Evolutionary conservation across 2,113 vertebrate species (phyloP).

Genomic region (Oncorhynchus tshawytscha): DNA sequence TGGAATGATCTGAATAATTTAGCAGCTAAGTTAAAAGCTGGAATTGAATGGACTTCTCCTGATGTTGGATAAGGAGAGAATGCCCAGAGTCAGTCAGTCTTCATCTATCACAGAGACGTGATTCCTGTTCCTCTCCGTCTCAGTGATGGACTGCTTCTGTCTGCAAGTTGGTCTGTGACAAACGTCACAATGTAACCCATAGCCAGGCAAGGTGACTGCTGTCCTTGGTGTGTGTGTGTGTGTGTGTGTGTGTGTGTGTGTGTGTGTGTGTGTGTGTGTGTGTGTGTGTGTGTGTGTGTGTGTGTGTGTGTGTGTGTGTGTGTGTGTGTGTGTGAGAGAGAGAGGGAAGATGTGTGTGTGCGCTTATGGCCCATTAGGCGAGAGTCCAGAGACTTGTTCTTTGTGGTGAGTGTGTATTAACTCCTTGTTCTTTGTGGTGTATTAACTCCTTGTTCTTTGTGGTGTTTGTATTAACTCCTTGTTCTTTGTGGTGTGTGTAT

Average conservation of each 20-base stretch:
- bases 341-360: not conserved
- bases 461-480: too few relatives aligned
- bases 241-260: not conserved
- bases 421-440: too few relatives aligned
- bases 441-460: too few relatives aligned
- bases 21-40: slow-evolving; percentile 45
- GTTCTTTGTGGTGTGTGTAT: too few relatives aligned
- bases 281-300: not conserved
- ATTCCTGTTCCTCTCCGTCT: slow-evolving; percentile 34
- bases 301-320: not conserved
- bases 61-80: slow-evolving; percentile 40
- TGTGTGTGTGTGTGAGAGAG: not conserved
- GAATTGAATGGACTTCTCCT: slow-evolving; percentile 42
- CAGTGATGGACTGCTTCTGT: slow-evolving; percentile 46
- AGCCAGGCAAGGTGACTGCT: slow-evolving; percentile 44
- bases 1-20: slow-evolving; percentile 55
- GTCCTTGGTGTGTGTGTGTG: not conserved
- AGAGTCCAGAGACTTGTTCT: slow-evolving; percentile 2
- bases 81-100: slow-evolving; percentile 46
- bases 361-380: too few relatives aligned
- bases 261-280: not conserved
- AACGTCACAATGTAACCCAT: slow-evolving; percentile 37
- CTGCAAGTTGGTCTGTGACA: slow-evolving; percentile 45
- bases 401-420: too few relatives aligned
- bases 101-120: slow-evolving; percentile 48